Base-by-base conservation (phyloP, 2,113 vertebrate species). In the Psilopogon haemacephalus region DNA sequence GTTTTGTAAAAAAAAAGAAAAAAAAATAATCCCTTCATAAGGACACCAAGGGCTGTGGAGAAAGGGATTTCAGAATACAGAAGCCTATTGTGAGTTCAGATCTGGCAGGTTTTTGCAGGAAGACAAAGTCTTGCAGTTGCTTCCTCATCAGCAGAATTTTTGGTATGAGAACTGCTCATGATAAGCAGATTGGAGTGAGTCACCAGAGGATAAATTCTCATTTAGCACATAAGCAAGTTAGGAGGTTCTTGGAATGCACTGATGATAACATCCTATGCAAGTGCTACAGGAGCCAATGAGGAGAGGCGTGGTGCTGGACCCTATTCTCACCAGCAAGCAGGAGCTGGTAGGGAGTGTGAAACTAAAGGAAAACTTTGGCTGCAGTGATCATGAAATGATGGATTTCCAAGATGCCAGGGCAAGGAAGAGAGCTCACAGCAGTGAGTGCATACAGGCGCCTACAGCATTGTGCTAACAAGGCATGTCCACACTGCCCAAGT, bases 391-490 rank as follows among this genome's bases (percentile, higher is more conserved):
- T 18, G 28, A n/a, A 56, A n/a, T 18, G 15, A 15, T 13, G 3
- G 52, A 55, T 37, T n/a, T 56, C 52, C 52, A 42, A 26, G 15
- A 42, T n/a, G 10, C 15, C n/a, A 26, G 28, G 52, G 21, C 21
- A 71, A 48, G 9, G 5, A 72, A 37, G 15, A 56, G 70, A 30
- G 21, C 15, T 6, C 19, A 30, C 8, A 78, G 52, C 50, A 77
- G 5, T 12, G 4, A 84, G 44, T 46, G 12, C 40, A 12, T 11
- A 69, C 12, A 15, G 0, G 0, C 35, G 46, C 73, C 59, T 74
- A 35, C 5, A 69, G 44, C 4, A 13, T 4, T n/a, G 24, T 30
- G 40, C 80, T 44, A 77, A 62, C 18, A 32, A 42, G 26, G 75
- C 20, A 28, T 0, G 0, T 30, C 26, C 59, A 69, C 27, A 23